Conservation (phyloP, 2,888 invertebrate species). For the Brachylomia viminalis region DNA sequence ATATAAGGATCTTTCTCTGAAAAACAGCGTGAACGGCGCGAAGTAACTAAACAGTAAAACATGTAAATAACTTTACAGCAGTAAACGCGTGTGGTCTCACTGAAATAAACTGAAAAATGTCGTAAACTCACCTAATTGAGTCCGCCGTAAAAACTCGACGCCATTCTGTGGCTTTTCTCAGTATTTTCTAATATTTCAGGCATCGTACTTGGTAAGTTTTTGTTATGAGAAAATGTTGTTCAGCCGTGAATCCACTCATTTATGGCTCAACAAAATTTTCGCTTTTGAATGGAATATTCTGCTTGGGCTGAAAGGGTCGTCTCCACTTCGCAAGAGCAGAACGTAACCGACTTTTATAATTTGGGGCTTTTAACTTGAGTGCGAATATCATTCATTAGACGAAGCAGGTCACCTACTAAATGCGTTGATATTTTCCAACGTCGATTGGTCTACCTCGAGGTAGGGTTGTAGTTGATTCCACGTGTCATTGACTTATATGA, state of each 20-base stretch:
- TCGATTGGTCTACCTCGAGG: too few relatives aligned
- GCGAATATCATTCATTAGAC: neutral
- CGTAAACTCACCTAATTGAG: constrained; percentile 69
- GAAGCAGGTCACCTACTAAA: neutral
- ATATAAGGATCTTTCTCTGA: constrained; percentile 1
- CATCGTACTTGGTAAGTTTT: constrained; percentile 3
- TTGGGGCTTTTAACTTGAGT: neutral
- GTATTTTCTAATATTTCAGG: constrained; percentile 58
- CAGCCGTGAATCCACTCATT: neutral
- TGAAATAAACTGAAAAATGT: constrained; percentile 69
- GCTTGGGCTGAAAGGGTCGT: neutral
- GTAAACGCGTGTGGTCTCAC: constrained; percentile 64
- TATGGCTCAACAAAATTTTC: too few relatives aligned
- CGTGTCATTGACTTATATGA: neutral
- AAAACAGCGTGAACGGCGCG: constrained; percentile 25
- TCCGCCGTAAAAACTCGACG: constrained; percentile 61
- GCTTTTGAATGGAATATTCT: constrained; percentile 2
- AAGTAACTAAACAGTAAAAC: constrained; percentile 52
- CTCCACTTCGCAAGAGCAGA: too few relatives aligned
- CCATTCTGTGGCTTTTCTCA: constrained; percentile 61
- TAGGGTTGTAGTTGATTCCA: neutral
- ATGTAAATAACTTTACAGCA: constrained; percentile 58
- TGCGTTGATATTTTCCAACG: neutral
- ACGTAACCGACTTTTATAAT: neutral
- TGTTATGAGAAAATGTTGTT: constrained; percentile 15